Percentiles rank a stretch among this genome's conserved stretches.
phyloP scores from a whole-genome alignment of 2,113 vertebrate genomes.

The Pandion haliaetus region DNA sequence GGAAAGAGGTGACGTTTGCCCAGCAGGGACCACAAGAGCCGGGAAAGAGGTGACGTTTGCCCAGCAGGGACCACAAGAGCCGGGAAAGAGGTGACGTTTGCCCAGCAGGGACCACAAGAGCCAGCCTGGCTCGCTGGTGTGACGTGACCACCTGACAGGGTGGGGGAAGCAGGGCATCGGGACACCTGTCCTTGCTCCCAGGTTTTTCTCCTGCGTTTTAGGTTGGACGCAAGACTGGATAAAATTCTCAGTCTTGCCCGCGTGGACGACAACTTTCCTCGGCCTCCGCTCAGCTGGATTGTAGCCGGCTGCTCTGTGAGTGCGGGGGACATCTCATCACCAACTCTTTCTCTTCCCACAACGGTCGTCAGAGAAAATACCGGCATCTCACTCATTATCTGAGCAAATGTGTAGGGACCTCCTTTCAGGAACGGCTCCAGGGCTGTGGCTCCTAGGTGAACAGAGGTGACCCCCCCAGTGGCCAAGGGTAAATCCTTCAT shows the following conservation, averaged over 20 bases:
- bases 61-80: background rate
- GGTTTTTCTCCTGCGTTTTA: background rate
- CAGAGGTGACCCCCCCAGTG: background rate
- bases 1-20: background rate
- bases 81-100: background rate
- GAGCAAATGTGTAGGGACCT: background rate
- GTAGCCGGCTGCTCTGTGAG: background rate
- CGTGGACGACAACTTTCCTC: background rate
- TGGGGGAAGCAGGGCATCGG: background rate
- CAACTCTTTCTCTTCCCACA: background rate
- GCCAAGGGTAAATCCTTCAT: background rate
- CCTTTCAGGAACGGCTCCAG: background rate
- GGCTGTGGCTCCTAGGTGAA: background rate
- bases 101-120: background rate
- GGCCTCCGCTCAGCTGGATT: background rate
- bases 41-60: background rate
- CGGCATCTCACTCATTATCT: background rate
- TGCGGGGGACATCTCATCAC: fast-evolving
- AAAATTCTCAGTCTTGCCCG: background rate
- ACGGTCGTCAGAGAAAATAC: background rate
- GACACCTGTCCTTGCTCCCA: background rate
- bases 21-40: fast-evolving
- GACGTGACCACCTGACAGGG: background rate
- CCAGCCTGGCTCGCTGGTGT: background rate
- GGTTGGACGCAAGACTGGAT: fast-evolving